Base-by-base conservation (phyloP, 1,140 invertebrate genomes). In the Procambarus clarkii region DNA sequence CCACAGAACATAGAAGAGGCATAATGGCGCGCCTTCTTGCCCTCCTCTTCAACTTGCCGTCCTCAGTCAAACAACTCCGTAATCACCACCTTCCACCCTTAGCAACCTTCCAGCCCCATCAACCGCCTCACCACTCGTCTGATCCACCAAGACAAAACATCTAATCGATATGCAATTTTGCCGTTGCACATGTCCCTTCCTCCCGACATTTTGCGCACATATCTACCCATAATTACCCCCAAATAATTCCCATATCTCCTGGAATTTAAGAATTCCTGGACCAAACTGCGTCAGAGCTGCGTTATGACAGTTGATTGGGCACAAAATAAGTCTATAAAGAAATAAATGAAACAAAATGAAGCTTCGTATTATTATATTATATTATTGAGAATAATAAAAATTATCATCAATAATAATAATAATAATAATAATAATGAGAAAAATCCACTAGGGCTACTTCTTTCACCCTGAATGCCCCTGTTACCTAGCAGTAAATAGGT, bases 161-260 rank as follows among this genome's bases (percentile, higher is more conserved):
- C 69, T 85, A 85, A 85, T 85, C 82, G 82, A 85, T 85, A 85
- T 85, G 82, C 64, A 85, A 85, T 85, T 85, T 85, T 46, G 60
- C 82, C 44, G 82, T 46, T 69, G 60, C 82, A 85, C 82, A 64
- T 85, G 82, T 85, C 82, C 60, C 60, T 48, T 64, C 44, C 69
- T 2, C 21, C 60, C 69, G 82, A 21, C 82, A 85, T 18, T 45
- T 46, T 85, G 24, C 34, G 45, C 82, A 46, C 82, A 71, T 85
- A 60, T 69, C n/a, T 21, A 34, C 46, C 82, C 82, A 85, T 85
- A 85, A 85, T 71, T 60, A 85, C 82, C n/a, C 24, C 24, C 44
- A 50, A 24, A 46, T 48, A 85, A 74, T 85, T 71, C 82, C 2
- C 34, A n/a, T 45, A 74, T 71, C n/a, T 46, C 15, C 60, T 15